Base-by-base conservation (phyloP, 2,888 invertebrate genomes). In the Timandra comae region DNA sequence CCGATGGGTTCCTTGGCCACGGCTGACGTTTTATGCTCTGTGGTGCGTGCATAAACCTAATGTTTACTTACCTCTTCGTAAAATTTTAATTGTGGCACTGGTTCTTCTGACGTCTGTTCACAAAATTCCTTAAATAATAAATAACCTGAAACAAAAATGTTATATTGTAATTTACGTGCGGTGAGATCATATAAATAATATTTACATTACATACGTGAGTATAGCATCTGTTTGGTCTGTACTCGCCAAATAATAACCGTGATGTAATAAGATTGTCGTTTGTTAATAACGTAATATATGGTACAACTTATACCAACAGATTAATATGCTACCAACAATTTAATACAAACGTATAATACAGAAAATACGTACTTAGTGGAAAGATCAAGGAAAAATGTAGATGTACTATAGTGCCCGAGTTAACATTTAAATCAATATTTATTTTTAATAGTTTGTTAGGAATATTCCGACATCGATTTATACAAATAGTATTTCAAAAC, bases 81-180 rank as follows among this genome's bases (percentile, higher is more conserved):
- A 90, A 99, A 99, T 86, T 95, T 95, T 75, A 99, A 91, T 82
- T 99, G 98, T 72, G 98, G 97, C 80, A 98, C 95, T 59, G 97
- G 95, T 77, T 97, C 98, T 64, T 98, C 98, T 65, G 94, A 93
- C 62, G 95, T 91, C 81, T 94, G 97, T 88, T 98, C 97, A 87
- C 99, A 99, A 88, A 95, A 99, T 87, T 99, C 99, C 89, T 99
- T 99, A 90, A 99, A 99, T 82, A 99, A 90, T 84, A 98, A 91
- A 89, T 96, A 99, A 74, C 98, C 98, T 98, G 90, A 35, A 91
- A 90, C 75, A 84, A 85, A 71, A 57, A 56, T 52, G 51, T 55
- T 42, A 44, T 42, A 35, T 43, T 43, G 43, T 16, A 33, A 30
- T 27, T 22, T 21, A 26, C 10, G 22, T 34, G 35, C 13, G 26